A percentile compares a stretch with the other conserved stretches of the same genome.
These are phyloP conservation scores for Tortrix viridana DNA, from an alignment of 2,888 invertebrate species.

Conservation along the genomic window DNA sequence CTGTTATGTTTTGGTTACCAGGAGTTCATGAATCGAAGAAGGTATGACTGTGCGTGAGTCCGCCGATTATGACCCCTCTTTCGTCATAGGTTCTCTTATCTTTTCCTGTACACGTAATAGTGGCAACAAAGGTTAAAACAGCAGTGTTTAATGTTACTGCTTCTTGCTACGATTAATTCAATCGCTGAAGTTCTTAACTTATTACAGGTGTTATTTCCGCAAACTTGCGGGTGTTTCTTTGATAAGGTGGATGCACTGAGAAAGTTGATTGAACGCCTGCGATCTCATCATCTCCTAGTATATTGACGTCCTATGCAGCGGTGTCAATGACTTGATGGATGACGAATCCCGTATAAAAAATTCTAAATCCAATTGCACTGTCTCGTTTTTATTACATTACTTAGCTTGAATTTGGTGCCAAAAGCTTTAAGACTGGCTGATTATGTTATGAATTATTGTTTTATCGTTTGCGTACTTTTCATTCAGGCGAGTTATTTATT, in stretches of 20 bases:
- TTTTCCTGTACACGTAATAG: conserved; percentile 33
- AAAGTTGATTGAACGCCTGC: conserved; percentile 73
- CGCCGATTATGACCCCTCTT: conserved; percentile 15
- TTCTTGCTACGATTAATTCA: neutral
- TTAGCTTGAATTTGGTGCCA: conserved; percentile 21
- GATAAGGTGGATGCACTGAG: conserved; percentile 74
- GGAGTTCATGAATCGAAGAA: conserved; percentile 58
- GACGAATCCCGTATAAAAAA: conserved; percentile 59
- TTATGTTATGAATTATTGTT: neutral
- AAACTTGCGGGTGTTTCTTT: conserved; percentile 46
- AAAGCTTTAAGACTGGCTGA: neutral
- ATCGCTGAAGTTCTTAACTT: conserved; percentile 7
- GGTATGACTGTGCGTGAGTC: conserved; percentile 42
- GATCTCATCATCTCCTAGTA: conserved; percentile 75
- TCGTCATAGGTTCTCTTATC: conserved; percentile 31
- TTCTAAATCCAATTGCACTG: conserved; percentile 23
- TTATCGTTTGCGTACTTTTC: no score
- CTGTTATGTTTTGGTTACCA: conserved; percentile 72
- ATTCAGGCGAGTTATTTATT: no score
- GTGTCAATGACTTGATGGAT: conserved; percentile 80
- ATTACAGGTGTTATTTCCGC: conserved; percentile 34
- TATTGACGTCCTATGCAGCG: conserved; percentile 68
- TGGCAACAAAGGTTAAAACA: no score
- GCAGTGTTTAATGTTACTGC: neutral
- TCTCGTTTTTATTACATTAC: conserved; percentile 22